A percentile compares a stretch with the other conserved stretches of the same genome.
Evolutionary conservation across 2,113 vertebrate genomes (phyloP).

Genomic region (Dissostichus mawsoni): DNA sequence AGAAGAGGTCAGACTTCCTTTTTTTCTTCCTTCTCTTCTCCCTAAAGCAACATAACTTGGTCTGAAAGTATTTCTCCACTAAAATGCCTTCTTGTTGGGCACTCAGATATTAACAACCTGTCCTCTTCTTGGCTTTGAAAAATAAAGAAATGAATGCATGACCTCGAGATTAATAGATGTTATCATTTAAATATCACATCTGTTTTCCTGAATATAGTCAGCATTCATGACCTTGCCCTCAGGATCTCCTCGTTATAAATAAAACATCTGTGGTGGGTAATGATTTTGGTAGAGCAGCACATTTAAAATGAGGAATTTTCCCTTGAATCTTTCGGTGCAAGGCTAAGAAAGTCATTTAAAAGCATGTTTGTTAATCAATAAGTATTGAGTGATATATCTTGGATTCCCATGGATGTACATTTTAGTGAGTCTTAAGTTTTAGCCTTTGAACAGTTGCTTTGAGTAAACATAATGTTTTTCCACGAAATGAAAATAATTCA

Average conservation of each 20-base stretch:
- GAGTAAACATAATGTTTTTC: no score
- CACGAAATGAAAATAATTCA: no score
- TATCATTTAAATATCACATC: slow-evolving; percentile 4
- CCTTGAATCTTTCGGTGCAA: slow-evolving; percentile 12
- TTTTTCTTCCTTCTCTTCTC: neutral
- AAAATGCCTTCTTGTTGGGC: neutral
- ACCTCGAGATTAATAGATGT: slow-evolving; percentile 3
- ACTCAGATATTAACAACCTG: neutral
- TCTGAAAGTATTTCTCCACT: neutral
- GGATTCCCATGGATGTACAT: no score
- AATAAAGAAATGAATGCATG: slow-evolving; percentile 1
- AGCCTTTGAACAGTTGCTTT: no score
- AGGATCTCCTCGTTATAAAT: neutral
- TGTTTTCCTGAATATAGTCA: slow-evolving; percentile 8
- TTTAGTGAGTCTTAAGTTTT: no score
- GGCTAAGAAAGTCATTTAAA: neutral
- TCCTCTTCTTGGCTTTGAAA: neutral
- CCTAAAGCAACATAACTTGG: slow-evolving; percentile 6
- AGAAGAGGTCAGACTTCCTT: slow-evolving; percentile 5
- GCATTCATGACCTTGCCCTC: neutral
- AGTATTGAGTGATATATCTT: no score
- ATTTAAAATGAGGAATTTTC: slow-evolving; percentile 21
- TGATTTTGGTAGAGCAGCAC: slow-evolving; percentile 2
- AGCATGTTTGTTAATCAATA: neutral
- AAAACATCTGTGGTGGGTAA: neutral